Conservation (phyloP, 2,797 vertebrate genomes). For the Enteromius argenteus region DNA sequence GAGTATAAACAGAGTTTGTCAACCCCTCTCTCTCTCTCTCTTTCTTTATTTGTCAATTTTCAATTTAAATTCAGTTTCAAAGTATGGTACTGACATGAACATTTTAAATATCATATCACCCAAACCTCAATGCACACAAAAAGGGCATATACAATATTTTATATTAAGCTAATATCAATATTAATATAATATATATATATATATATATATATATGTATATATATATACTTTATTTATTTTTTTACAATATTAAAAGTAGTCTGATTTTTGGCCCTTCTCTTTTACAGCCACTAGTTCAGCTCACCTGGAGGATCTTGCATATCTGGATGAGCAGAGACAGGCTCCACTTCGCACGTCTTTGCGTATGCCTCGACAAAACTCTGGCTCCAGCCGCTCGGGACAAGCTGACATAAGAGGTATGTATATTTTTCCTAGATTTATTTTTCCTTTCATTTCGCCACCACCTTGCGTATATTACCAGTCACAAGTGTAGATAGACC, state of each 20-base stretch:
- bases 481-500: neutral
- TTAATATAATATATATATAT: no score
- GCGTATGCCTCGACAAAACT: slow-evolving; percentile 85
- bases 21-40: neutral
- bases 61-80: neutral
- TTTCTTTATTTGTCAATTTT: neutral
- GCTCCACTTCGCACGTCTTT: slow-evolving; percentile 84
- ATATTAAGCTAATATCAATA: neutral
- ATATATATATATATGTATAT: no score
- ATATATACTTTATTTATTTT: neutral
- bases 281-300: slow-evolving; percentile 85
- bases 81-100: neutral
- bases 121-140: neutral
- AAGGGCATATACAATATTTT: neutral
- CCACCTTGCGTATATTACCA: neutral
- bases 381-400: slow-evolving; percentile 74
- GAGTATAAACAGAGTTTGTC: neutral
- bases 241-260: neutral
- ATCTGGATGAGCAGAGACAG: slow-evolving; percentile 88
- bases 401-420: slow-evolving; percentile 85
- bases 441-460: neutral
- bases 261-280: neutral
- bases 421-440: neutral
- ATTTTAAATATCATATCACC: neutral
- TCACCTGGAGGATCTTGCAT: slow-evolving; percentile 86